Base-by-base conservation (phyloP, 2,888 invertebrate species). In the Scelioninae gen. 2 region DNA sequence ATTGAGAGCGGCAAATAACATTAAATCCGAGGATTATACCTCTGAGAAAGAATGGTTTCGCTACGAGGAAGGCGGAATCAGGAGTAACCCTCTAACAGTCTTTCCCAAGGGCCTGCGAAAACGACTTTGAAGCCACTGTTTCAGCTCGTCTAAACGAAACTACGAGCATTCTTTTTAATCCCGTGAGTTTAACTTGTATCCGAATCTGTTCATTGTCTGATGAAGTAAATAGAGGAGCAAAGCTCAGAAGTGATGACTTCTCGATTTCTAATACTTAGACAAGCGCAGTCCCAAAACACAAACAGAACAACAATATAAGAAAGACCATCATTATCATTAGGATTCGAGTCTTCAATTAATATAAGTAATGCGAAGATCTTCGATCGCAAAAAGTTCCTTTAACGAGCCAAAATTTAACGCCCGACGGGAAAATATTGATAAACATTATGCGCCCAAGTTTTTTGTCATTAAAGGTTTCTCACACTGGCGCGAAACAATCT, bases 121-220 rank as follows among this genome's bases (percentile, higher is more conserved):
- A 74, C 70, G 75, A 76, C 75, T 76, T 69, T 57, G 73, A 68
- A 76, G 65, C 68, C 71, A 70, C 70, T 76, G 73, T 75, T 78
- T 76, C 75, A 73, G 71, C 71, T 64, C 75, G 74, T 71, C 75
- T 70, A 72, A 73, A 74, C 75, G 72, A 73, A 76, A 76, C 72
- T 74, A 71, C 75, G 73, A 74, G 71, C 76, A 76, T 78, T 75
- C 74, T 76, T 78, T 78, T 78, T 78, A 78, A 78, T 78, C 78
- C 76, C 78, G 67, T 43, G 76, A 76, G 78, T 76, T 73, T 76
- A 75, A 78, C 76, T 78, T 65, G 69, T 75, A 75, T 65, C 74
- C 71, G 75, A 71, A 76, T 73, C 75, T 71, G 75, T 73, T 76
- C 70, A 73, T 73, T 68, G 68, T 68, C 75, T 76, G 75, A 73